A percentile compares a stretch with the other conserved stretches of the same genome.
phyloP scores from a whole-genome alignment of 1,140 invertebrate genomes.

The Eurytemora carolleeae region DNA sequence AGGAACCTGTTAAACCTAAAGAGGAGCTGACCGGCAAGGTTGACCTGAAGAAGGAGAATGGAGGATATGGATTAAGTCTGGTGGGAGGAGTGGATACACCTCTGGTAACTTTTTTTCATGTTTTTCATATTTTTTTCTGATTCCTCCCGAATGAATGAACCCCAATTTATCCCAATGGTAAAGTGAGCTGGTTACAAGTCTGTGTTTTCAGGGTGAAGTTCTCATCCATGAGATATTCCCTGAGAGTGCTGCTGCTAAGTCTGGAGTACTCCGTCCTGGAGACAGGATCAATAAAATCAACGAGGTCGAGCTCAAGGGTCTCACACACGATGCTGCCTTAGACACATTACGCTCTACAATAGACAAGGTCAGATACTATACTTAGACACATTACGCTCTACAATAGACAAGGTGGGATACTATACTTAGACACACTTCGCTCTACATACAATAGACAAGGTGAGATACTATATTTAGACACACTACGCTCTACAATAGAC shows the following conservation, averaged over 20 bases:
- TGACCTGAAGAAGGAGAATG: slow-evolving; percentile 41
- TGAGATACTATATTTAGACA: no score
- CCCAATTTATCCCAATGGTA: no score
- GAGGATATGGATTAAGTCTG: slow-evolving; percentile 65
- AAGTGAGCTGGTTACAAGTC: neutral
- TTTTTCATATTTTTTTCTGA: neutral
- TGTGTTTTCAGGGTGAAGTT: slow-evolving; percentile 39
- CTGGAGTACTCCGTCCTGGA: slow-evolving; percentile 65
- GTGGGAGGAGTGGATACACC: slow-evolving; percentile 74
- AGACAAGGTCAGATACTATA: slow-evolving; percentile 35
- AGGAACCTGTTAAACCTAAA: no score
- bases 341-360: slow-evolving; percentile 47
- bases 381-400: no score
- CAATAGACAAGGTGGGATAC: no score
- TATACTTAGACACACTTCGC: no score
- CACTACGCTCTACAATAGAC: no score
- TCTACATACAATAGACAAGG: no score
- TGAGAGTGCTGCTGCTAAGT: slow-evolving; percentile 66
- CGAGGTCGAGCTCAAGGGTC: slow-evolving; percentile 45
- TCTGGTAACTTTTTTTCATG: slow-evolving; percentile 22
- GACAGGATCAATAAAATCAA: slow-evolving; percentile 84
- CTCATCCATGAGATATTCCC: slow-evolving; percentile 81
- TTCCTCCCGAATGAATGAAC: no score
- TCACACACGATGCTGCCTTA: slow-evolving; percentile 38
- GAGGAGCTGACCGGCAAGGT: neutral